phyloP scores from a whole-genome alignment of 23 tunicate genomes.

The Ciona savignyi region DNA sequence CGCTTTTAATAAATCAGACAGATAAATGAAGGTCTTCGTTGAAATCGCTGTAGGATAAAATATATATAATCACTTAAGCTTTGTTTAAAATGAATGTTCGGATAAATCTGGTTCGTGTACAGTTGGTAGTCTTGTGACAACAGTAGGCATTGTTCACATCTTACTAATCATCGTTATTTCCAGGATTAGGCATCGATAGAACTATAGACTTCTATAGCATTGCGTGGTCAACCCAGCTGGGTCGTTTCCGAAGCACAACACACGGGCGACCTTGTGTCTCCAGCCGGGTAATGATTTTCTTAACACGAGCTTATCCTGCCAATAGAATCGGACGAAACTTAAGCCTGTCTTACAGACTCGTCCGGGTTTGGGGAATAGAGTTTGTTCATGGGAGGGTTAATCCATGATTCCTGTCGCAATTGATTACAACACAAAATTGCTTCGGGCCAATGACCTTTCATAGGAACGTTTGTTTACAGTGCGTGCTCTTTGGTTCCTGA shows the following conservation, averaged over 20 bases:
- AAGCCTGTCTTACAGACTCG: neutral
- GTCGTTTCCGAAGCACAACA: neutral
- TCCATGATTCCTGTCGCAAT: neutral
- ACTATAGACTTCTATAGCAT: neutral
- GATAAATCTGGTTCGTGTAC: too few relatives aligned
- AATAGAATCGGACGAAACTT: neutral
- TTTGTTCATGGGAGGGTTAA: neutral
- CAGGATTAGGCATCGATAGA: too few relatives aligned
- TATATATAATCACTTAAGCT: too few relatives aligned
- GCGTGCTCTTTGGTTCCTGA: too few relatives aligned
- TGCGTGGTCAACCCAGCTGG: neutral
- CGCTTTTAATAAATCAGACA: too few relatives aligned
- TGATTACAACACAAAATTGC: neutral
- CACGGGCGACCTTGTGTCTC: neutral
- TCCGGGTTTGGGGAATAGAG: neutral
- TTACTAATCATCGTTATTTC: too few relatives aligned
- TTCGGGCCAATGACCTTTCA: neutral
- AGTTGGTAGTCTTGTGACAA: too few relatives aligned
- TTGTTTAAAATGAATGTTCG: too few relatives aligned
- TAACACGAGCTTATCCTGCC: neutral
- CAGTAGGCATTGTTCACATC: too few relatives aligned
- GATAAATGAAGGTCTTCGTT: too few relatives aligned
- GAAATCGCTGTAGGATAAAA: too few relatives aligned
- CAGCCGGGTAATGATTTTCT: neutral
- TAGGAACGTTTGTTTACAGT: neutral